Evolutionary conservation across 2,113 vertebrate species (phyloP), one percentile per base, ranked within the genome.

Genomic region (Synchiropus splendidus): DNA sequence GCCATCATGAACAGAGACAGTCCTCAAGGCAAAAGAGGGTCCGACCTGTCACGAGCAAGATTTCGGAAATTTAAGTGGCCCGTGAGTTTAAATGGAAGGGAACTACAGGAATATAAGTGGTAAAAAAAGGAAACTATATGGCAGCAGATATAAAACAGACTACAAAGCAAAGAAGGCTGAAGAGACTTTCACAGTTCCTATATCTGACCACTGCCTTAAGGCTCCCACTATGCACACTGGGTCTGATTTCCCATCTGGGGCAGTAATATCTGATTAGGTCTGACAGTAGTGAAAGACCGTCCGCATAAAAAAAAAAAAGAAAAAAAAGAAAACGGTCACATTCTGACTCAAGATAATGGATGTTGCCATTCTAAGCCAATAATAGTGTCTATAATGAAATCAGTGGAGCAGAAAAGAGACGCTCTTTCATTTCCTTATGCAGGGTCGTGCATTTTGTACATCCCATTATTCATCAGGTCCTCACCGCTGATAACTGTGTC

Each of bases 351-450:
- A 77, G 74, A 84, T 84, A 84, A 86, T 83, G 83, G 70, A 85
- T 82, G 82, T 80, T 79, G 72, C 78, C 79, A 80, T 82, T 84
- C 68, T 72, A 65, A 80, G 79, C 75, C 77, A 80, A 85, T 83
- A 87, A 84, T 85, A 82, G 73, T 77, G 77, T 81, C 82, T 82
- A 82, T 84, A 85, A 87, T 84, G 81, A 83, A 85, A 84, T 85
- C 80, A 77, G 79, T 62, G 67, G 73, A 79, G 75, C 79, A 81
- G 84, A 85, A 86, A 84, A 81, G 66, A 81, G 79, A 68, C 70
- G 53, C 79, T 78, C 73, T 85, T 85, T 86, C 80, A 87, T 86
- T 84, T 86, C 81, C 77, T 84, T 76, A 74, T 57, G 72, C 54
- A 47, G 71, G 75, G 62, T 70, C 14, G 40, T 51, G 60, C 43